phyloP scores from a whole-genome alignment of 2,888 invertebrate species.

The Dexiosoma caninum region DNA sequence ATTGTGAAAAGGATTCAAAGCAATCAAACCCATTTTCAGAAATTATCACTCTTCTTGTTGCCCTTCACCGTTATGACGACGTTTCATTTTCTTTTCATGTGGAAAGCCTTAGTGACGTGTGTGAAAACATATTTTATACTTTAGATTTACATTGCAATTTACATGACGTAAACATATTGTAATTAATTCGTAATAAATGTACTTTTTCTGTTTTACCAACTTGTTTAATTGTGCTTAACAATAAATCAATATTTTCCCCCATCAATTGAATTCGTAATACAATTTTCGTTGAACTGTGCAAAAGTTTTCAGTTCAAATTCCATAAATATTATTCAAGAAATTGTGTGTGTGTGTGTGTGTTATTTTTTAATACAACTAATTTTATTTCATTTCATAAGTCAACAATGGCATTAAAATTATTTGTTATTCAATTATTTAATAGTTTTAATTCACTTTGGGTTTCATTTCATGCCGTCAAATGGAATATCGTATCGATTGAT shows the following conservation, averaged over 20 bases:
- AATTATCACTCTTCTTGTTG: too few relatives aligned
- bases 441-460: slow-evolving; percentile 4
- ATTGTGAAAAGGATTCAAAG: too few relatives aligned
- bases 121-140: too few relatives aligned
- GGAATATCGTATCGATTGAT: neutral
- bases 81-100: too few relatives aligned
- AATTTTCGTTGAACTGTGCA: neutral
- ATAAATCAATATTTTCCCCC: neutral
- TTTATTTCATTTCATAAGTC: neutral
- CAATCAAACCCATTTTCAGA: too few relatives aligned
- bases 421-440: slow-evolving; percentile 19
- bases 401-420: neutral
- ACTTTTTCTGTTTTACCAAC: neutral
- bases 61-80: too few relatives aligned
- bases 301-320: neutral
- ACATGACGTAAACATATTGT: too few relatives aligned
- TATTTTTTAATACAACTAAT: neutral
- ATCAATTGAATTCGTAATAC: neutral
- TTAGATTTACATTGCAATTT: too few relatives aligned
- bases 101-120: too few relatives aligned
- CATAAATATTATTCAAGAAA: neutral
- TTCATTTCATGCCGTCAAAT: neutral
- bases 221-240: neutral
- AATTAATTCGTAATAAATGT: neutral
- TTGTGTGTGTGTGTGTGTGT: neutral